Evolutionary conservation across 1,140 invertebrate genomes (phyloP), one percentile per base, ranked within the genome.

Genomic region (Matsumurasca onukii): DNA sequence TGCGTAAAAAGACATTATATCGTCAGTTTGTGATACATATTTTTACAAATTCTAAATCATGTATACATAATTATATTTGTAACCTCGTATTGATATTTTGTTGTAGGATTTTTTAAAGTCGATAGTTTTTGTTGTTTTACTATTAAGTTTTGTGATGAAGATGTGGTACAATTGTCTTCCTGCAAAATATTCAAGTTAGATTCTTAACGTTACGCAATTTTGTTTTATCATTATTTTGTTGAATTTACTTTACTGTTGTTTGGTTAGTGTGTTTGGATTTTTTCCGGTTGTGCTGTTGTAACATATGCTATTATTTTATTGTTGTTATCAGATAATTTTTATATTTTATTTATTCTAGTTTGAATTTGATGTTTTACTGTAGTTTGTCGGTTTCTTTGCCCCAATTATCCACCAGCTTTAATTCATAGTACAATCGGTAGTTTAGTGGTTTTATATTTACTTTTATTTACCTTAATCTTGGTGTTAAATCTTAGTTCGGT

Each of bases 1-100:
- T 59, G 55, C 55, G n/a, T 59, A 59, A 59, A 39, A 59, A 59
- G 55, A 59, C 55, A 59, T 59, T 59, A 59, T 59, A 59, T 59
- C 55, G 55, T 59, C 55, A 20, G 24, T n/a, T 27, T 59, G 55
- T 59, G 55, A 59, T 59, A 59, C 2, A 59, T 59, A 59, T 59
- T 59, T 59, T 59, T 59, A 59, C 55, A 59, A 59, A 59, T 59
- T 59, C 55, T 59, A 59, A 59, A 59, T 59, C 55, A 27, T 59
- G 55, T 59, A 59, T 59, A 59, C 55, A 59, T 25, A 59, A 39
- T 39, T 39, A 39, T 39, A 39, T 39, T 9, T 17, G 17, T 17
- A 39, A 39, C 34, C 5, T 39, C 17, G 34, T 24, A 59, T 59
- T 27, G 5, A 59, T 13, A 27, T 59, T 59, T 27, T 27, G 22